Evolutionary conservation across 2,888 invertebrate species (phyloP), one percentile per base, ranked within the genome.

Genomic region (Mantis religiosa): DNA sequence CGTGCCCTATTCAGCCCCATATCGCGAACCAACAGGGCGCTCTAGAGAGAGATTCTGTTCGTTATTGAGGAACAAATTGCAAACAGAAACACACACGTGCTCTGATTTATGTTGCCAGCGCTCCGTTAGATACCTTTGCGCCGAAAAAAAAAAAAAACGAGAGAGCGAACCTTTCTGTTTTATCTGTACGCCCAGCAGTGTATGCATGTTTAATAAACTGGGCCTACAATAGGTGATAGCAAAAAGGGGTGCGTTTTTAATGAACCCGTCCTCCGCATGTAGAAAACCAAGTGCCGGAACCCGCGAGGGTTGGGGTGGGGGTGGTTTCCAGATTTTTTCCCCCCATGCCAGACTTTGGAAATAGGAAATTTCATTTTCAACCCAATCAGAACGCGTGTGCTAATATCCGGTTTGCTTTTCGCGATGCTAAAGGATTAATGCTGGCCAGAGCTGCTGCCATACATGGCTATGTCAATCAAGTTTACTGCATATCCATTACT

Each of bases 61-160:
- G 83, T 88, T 84, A 88, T 84, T 84, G 88, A 82, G 54, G 54
- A 88, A 88, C 88, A 88, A 88, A 84, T 84, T 83, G 88, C 87
- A 87, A 87, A 87, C 82, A 87, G 82, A 81, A 82, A 87, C 82
- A 86, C 47, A 27, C 81, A 86, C 86, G 81, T 25, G 41, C 84
- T 25, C 28, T 82, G 82, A 87, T 82, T 87, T 87, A 87, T 82
- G 54, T 71, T 71, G 54, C 54, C 54, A 71, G 54, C 54, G 54
- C 25, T 71, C 54, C 14, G 54, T 71, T 71, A 71, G 54, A 71
- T 71, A 71, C 54, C 54, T 71, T 71, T 71, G 54, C 54, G 54
- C 20, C 54, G 54, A 71, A 71, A 71, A 71, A 71, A 71, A 71
- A 71, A 71, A 71, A 71, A 71, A 71, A 71, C 20, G 54, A 15